A percentile compares a stretch with the other conserved stretches of the same genome.
These are phyloP conservation scores for Rafetus swinhoei DNA, from an alignment of 2,113 vertebrate species.

Conservation along the genomic window DNA sequence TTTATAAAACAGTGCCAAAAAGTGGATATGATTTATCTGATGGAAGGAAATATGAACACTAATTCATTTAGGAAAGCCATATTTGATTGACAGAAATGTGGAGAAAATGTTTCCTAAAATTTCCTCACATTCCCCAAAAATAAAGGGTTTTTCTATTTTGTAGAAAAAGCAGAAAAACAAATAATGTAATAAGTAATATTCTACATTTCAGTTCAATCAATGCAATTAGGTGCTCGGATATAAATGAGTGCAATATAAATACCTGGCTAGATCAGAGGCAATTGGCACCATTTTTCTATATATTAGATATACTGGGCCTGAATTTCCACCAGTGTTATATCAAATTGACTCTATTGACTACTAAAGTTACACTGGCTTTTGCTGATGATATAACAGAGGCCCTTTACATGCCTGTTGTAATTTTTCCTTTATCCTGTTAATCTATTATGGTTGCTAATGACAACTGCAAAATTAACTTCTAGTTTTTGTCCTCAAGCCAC, in stretches of 20 bases:
- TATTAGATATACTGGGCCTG: neutral
- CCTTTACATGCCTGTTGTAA: neutral
- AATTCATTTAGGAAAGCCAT: neutral
- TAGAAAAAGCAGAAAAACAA: neutral
- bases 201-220: slow-evolving; percentile 3
- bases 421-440: slow-evolving; percentile 1
- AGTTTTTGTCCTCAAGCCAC: neutral
- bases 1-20: neutral
- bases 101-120: neutral
- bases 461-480: neutral
- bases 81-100: neutral
- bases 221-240: neutral
- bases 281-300: neutral
- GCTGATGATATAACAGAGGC: neutral
- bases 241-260: neutral
- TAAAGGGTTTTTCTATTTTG: neutral
- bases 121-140: neutral
- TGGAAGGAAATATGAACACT: neutral
- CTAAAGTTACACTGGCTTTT: neutral
- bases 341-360: neutral
- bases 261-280: accelerated
- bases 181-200: neutral
- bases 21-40: neutral
- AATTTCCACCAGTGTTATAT: neutral
- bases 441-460: neutral